Base-by-base conservation (phyloP, 2,888 invertebrate genomes). In the Orchesellides sinensis region DNA sequence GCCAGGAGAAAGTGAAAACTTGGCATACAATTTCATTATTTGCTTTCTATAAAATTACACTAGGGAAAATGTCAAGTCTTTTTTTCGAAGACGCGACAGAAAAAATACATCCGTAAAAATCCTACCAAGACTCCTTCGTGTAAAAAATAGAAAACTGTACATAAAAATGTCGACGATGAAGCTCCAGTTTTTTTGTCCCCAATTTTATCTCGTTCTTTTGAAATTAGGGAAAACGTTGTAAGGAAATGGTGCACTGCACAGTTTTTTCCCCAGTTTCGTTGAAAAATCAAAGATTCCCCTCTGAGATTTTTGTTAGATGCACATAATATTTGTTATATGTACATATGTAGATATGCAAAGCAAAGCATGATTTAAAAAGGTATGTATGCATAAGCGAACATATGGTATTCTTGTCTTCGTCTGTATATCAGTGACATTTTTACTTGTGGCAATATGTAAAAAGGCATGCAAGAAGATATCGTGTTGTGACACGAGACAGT, bases 371-470 rank as follows among this genome's bases (percentile, higher is more conserved):
- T 75, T 52, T 65, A 65, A 66, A 54, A n/a, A n/a, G n/a, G n/a
- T n/a, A n/a, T n/a, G n/a, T n/a, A n/a, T n/a, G 54, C 27, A 65
- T 65, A 21, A 49, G 10, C 19, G 56, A 59, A 61, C 77, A 77
- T 66, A 77, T 77, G 77, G 77, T 19, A 45, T 23, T 61, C 35
- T 17, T 63, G 78, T 54, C 69, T 77, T 69, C 59, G 77, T 70
- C 63, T 52, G 63, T 63, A 32, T 75, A 40, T 61, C 63, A 75
- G 81, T 82, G 81, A 82, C 81, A 75, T 68, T 82, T 74, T 69
- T 78, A 78, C 45, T 77, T 77, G 68, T 40, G 56, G 66, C 66
- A 65, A 66, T 73, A 59, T 61, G 72, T 59, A 59, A 40, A 70
- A 17, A 52, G 17, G 17, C 52, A 8, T 8, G 12, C n/a, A 68